Base-by-base conservation (phyloP, 2,113 vertebrate species). In the Anarhynchus alexandrinus region DNA sequence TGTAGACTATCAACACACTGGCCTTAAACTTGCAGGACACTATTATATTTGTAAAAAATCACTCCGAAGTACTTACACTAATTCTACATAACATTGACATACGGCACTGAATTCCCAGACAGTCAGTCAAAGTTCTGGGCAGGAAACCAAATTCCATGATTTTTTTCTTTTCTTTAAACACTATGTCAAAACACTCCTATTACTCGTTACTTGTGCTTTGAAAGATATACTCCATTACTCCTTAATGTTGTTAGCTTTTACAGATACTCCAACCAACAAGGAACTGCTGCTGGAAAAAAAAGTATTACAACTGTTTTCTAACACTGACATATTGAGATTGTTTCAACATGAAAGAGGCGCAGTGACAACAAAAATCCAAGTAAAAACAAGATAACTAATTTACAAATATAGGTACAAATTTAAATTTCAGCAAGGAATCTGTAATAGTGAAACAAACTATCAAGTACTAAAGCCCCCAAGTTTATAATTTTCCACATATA, bases 41-140 rank as follows among this genome's bases (percentile, higher is more conserved):
- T 34, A 10, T 49, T 83, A 7, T 20, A 57, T 85, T 78, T 66
- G 54, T 45, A 52, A 59, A 92, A 59, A 71, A 78, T 57, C 79
- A 73, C 87, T 91, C 71, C 34, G 71, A 64, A 58, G 43, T 69
- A 52, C 2, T 0, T 43, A 81, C 57, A 66, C 22, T 69, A 64
- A 74, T 32, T 57, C 80, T 76, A 81, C 62, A 55, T 23, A 78
- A 55, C 30, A 26, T 1, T 69, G 92, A 66, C 94, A 85, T 23
- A 92, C 15, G 1, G 95, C 82, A 45, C 26, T 90, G 86, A 96
- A 96, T 93, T 95, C 94, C 95, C 85, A 96, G 96, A 94, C 94
- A 95, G 92, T 86, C 96, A 93, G 94, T 96, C 82, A 96, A 97
- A 97, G 92, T 89, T 96, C 85, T 90, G 82, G 86, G 88, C 87